These are phyloP conservation scores for Xyrichtys novacula DNA, from an alignment of 2,797 vertebrate species.

Conservation along the genomic window DNA sequence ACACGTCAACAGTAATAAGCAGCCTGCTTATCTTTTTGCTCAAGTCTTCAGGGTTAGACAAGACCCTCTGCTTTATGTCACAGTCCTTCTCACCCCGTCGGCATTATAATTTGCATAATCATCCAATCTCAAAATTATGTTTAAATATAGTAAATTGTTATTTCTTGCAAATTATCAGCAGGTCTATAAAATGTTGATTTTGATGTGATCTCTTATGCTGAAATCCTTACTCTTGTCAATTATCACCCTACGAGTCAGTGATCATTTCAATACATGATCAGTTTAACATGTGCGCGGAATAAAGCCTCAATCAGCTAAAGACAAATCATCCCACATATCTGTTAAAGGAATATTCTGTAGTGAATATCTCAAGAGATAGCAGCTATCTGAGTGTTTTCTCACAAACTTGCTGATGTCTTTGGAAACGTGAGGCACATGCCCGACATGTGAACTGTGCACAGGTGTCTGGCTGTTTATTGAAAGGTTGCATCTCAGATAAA, in stretches of 20 bases:
- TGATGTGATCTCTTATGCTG: not conserved
- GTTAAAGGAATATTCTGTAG: not conserved
- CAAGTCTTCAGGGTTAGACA: no score
- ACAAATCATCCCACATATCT: not conserved
- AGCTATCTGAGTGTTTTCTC: not conserved
- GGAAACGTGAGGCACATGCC: slow-evolving; percentile 27
- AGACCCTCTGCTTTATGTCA: no score
- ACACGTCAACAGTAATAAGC: not conserved
- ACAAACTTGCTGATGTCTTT: not conserved
- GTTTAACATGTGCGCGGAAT: no score
- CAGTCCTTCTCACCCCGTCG: no score
- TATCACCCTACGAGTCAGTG: not conserved
- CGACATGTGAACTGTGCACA: slow-evolving; percentile 20
- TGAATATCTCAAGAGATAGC: slow-evolving; percentile 16
- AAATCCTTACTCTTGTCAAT: slow-evolving; percentile 3
- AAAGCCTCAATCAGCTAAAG: not conserved
- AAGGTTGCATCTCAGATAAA: not conserved
- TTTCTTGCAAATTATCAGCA: not conserved
- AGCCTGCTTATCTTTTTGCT: not conserved
- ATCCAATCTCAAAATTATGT: no score
- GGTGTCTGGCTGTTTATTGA: slow-evolving; percentile 39
- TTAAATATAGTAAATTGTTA: not conserved
- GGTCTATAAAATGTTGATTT: not conserved
- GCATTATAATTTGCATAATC: no score
- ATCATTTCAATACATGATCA: no score